Base-by-base conservation (phyloP, 2,888 invertebrate genomes). In the Crematogaster levior region DNA sequence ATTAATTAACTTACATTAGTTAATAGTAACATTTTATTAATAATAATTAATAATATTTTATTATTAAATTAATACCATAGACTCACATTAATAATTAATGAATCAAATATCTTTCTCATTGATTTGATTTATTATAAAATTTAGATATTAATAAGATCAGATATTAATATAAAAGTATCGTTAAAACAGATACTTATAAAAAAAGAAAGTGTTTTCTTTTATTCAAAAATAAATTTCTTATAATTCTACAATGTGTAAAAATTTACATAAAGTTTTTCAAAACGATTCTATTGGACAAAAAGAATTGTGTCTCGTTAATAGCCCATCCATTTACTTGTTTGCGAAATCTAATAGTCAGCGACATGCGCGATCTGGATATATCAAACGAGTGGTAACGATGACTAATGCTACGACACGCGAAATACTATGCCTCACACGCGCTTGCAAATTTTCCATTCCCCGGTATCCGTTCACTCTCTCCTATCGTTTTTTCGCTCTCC, bases 371-470 rank as follows among this genome's bases (percentile, higher is more conserved):
- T 68, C n/a, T 1, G 56, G 1, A 12, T 27, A 81, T 74, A 82
- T 85, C 82, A 85, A 87, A 81, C 61, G 6, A 37, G 60, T 56
- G 81, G 27, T 40, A 40, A 60, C 24, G 40, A 51, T 61, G 43
- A 37, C 65, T 21, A 53, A 74, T 37, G 21, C 43, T 24, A 61
- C 34, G 5, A 66, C 58, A 68, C 58, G 66, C 72, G 79, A 83
- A 86, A 85, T 79, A 61, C 77, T 72, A 81, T 77, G 63, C 70
- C 51, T 79, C 65, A 30, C 37, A 51, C 43, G 40, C 21, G 37
- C 68, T 61, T 61, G 68, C 63, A 89, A 87, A 89, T 87, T 89
- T 89, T 89, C 87, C 88, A 86, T 87, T 89, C 87, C 27, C 60
- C 58, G 72, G 82, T 86, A 70, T 88, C 66, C 73, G n/a, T 53